Base-by-base conservation (phyloP, 2,797 vertebrate genomes). In the Chromobotia macracanthus region DNA sequence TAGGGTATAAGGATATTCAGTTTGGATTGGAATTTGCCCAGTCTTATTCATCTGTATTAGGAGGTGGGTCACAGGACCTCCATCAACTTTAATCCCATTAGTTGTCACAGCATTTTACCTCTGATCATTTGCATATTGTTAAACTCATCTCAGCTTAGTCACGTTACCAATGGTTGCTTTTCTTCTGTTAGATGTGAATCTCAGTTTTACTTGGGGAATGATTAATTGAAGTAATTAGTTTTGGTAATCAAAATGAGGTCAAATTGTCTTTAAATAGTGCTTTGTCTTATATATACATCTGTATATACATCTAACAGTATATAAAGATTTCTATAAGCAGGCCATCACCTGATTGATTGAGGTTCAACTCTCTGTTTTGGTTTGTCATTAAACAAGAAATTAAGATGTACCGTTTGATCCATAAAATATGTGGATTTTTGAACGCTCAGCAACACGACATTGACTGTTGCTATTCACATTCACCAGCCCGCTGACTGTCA, bases 401-500 rank as follows among this genome's bases (percentile, higher is more conserved):
- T 9, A 0, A 67, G 25, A 58, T 67, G 8, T 16, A 21, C 56
- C 11, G 15, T 67, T 58, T 67, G 18, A 76, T 76, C 64, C 51
- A 46, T 76, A 67, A 76, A 63, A 56, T 58, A 25, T 28, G 31
- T 64, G 53, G 50, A 21, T 16, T 38, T 55, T n/a, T 35, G 50
- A 76, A 19, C 21, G 5, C 50, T 75, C 56, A 61, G 21, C 55
- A 61, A 41, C 60, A 61, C n/a, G 13, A 3, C 12, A 9, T 56
- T 76, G 21, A 44, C 15, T 66, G 48, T 66, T 53, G 13, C 3
- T 23, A 46, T 55, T 55, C 25, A 12, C 19, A 64, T 55, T 66
- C 19, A 75, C 25, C 3, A 38, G 51, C 68, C 31, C 55, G 44
- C 58, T 66, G 55, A 61, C 66, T 19, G 67, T 74, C 69, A 71